Conservation (phyloP, 2,797 vertebrate genomes). For the Enteromius radiatus region DNA sequence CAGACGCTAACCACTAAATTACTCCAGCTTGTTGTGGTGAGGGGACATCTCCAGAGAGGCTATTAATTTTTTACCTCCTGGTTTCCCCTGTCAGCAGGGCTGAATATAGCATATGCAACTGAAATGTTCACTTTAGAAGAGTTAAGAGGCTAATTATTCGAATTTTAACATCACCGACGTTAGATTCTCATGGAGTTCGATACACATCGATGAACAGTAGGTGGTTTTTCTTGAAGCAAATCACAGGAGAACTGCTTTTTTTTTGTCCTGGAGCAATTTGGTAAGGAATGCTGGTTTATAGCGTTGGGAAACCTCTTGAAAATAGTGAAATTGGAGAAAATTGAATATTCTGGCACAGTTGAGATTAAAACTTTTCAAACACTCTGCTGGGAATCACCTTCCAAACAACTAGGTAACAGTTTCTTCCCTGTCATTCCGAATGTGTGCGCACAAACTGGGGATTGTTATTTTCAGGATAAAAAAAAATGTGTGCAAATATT, state of each 20-base stretch:
- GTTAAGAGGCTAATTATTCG: constrained; percentile 31
- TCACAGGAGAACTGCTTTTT: neutral
- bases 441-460: constrained; percentile 61
- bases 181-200: neutral
- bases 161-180: constrained; percentile 8
- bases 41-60: constrained; percentile 47
- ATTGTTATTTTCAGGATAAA: constrained; percentile 66
- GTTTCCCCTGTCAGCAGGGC: constrained; percentile 45
- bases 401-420: constrained; percentile 62
- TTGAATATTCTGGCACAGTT: constrained; percentile 44
- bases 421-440: constrained; percentile 56
- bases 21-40: constrained; percentile 49
- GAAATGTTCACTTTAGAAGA: constrained; percentile 49
- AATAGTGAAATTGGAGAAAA: constrained; percentile 22
- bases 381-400: constrained; percentile 57
- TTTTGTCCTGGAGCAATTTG: constrained; percentile 6
- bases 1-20: constrained; percentile 48
- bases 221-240: neutral
- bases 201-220: neutral
- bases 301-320: constrained; percentile 1
- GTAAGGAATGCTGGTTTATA: neutral
- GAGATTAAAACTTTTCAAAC: constrained; percentile 51
- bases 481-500: constrained; percentile 72
- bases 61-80: constrained; percentile 48
- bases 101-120: constrained; percentile 45